Base-by-base conservation (phyloP, 2,888 invertebrate genomes). In the Andrena trimmerana region DNA sequence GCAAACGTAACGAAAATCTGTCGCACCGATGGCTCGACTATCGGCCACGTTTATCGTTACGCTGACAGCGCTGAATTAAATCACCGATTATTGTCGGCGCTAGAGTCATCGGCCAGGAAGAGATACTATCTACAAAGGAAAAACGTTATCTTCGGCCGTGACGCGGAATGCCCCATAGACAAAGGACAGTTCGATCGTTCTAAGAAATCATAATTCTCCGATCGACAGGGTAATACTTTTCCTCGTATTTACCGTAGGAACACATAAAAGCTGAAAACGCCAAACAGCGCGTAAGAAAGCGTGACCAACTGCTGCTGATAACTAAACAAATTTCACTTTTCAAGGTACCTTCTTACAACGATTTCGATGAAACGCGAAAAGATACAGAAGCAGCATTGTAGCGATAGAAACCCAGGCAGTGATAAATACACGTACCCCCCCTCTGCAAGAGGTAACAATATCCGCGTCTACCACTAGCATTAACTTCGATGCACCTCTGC, bases 91-190 rank as follows among this genome's bases (percentile, higher is more conserved):
- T 29, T 6, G 16, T 6, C n/a, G 10, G 24, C 16, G 29, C 5
- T 16, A 8, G 6, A 13, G 2, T 1, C 42, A 60, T 20, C 5
- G 65, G 16, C 10, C 1, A 20, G 2, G 33, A 52, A 59, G 8
- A 29, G 8, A 29, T 10, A n/a, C 31, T 65, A 78, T 66, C 52
- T 79, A 16, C 52, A 31, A n/a, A 4, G 2, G 13, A 3, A 16
- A 62, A 4, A 20, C 24, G 24, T 68, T 81, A 80, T 80, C 81
- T 63, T 13, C 1, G 33, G 5, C 27, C 10, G n/a, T 80, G 62
- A 68, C 57, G 62, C 8, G 62, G 0, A 33, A 36, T 10, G 16
- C 36, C 24, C 7, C 4, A 0, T 48, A 29, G 16, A 57, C 20
- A 29, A 36, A 33, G 50, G 16, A n/a, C 1, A 24, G 20, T n/a